Conservation (phyloP, 2,113 vertebrate species). For the Equus przewalskii region DNA sequence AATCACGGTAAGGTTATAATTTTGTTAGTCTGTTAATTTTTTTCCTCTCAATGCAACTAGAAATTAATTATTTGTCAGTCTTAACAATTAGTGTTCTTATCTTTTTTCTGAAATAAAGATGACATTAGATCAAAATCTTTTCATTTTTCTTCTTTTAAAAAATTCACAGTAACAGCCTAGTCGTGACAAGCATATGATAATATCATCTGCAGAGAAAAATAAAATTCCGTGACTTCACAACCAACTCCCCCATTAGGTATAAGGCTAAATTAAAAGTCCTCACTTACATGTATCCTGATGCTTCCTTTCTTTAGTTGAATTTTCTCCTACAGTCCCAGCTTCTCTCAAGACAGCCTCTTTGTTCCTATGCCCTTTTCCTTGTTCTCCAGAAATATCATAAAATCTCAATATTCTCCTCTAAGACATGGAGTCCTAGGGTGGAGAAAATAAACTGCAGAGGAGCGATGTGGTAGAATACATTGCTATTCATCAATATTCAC, state of each 20-base stretch:
- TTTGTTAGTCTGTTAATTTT: conserved; percentile 85
- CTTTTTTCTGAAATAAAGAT: conserved; percentile 84
- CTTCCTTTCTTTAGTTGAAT: conserved; percentile 34
- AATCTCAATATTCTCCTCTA: conserved; percentile 35
- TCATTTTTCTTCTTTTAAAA: conserved; percentile 82
- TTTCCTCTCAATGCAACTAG: conserved; percentile 83
- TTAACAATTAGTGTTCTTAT: conserved; percentile 84
- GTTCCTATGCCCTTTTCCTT: neutral
- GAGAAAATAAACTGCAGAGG: neutral
- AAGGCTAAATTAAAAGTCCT: conserved; percentile 52
- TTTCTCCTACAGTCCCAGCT: neutral
- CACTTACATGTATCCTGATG: neutral
- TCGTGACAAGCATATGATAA: conserved; percentile 81
- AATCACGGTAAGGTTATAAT: conserved; percentile 84
- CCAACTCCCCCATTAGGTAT: neutral
- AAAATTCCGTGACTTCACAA: conserved; percentile 72
- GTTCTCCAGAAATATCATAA: neutral
- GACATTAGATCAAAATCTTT: conserved; percentile 85
- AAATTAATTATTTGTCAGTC: conserved; percentile 86
- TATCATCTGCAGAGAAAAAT: conserved; percentile 76
- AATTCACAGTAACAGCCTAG: conserved; percentile 73
- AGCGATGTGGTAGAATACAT: neutral
- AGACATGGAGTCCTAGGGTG: neutral
- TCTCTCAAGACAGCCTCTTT: conserved; percentile 5
- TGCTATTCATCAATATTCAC: neutral